Conservation (phyloP, 1,140 invertebrate genomes). For the Lucilia cuprina region DNA sequence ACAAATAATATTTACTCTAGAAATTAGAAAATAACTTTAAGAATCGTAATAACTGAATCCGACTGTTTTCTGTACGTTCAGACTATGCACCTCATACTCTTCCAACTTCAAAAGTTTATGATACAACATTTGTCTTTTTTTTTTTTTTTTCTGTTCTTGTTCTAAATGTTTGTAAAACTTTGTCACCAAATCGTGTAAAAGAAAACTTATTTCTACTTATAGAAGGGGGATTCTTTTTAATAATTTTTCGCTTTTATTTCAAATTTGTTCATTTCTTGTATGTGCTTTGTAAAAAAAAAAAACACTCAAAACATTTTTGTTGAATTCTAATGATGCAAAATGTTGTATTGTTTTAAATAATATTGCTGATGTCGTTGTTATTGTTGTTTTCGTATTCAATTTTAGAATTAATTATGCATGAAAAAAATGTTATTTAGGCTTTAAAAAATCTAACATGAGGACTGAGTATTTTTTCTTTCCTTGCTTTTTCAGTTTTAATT, state of each 20-base stretch:
- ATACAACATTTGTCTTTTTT: constrained; percentile 20
- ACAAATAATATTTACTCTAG: too few relatives aligned
- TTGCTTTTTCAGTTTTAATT: not conserved
- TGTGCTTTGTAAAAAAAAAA: not conserved
- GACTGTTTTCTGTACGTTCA: too few relatives aligned
- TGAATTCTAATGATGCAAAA: constrained; percentile 33
- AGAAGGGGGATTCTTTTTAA: not conserved
- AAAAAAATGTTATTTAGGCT: constrained; percentile 22
- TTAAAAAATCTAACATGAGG: not conserved
- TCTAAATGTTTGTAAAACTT: constrained; percentile 19
- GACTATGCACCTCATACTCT: not conserved
- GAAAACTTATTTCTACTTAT: constrained; percentile 14
- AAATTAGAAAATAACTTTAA: too few relatives aligned
- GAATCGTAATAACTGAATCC: too few relatives aligned
- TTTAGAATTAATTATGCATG: constrained; percentile 30
- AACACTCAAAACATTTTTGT: constrained; percentile 6
- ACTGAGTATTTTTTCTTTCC: not conserved
- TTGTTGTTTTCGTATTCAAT: constrained; percentile 11
- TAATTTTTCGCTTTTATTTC: not conserved
- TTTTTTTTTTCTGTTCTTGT: not conserved
- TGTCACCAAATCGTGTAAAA: constrained; percentile 30
- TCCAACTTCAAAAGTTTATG: constrained; percentile 21
- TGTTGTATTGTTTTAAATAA: constrained; percentile 30
- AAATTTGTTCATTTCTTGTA: not conserved
- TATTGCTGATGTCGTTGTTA: not conserved